phyloP scores from a whole-genome alignment of 2,888 invertebrate genomes.

The Epirrhoe tristata region DNA sequence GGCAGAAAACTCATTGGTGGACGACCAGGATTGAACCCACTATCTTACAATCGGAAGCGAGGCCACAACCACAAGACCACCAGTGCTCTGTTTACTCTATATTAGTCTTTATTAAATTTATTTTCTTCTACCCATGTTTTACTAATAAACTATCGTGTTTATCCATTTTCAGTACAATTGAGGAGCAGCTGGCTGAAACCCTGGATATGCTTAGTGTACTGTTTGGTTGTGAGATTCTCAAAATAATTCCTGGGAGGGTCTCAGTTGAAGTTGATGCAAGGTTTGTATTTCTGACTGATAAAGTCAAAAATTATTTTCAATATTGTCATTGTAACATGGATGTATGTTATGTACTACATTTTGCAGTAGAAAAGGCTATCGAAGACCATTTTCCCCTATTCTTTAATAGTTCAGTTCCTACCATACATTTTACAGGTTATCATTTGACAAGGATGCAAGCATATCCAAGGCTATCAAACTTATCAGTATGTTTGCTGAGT shows the following conservation, averaged over 20 bases:
- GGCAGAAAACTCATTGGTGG: too few relatives aligned
- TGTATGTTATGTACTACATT: too few relatives aligned
- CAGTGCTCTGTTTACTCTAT: too few relatives aligned
- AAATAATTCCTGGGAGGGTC: slow-evolving; percentile 98
- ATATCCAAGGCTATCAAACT: slow-evolving; percentile 95
- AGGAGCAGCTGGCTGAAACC: slow-evolving; percentile 92
- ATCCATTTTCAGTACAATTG: slow-evolving; percentile 82
- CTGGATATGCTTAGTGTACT: slow-evolving; percentile 97
- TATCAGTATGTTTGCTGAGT: slow-evolving; percentile 95
- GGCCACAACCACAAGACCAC: too few relatives aligned
- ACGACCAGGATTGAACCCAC: too few relatives aligned
- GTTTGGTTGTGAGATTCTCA: slow-evolving; percentile 98
- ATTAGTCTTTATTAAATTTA: not conserved
- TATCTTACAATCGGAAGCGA: too few relatives aligned
- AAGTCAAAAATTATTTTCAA: not conserved
- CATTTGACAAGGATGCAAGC: slow-evolving; percentile 97
- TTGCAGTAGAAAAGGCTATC: too few relatives aligned
- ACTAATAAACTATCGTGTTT: not conserved
- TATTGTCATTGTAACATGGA: too few relatives aligned
- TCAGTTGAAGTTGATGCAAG: slow-evolving; percentile 98
- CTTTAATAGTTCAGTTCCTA: too few relatives aligned
- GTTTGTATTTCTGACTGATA: slow-evolving; percentile 65
- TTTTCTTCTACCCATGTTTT: not conserved
- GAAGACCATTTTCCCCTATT: too few relatives aligned
- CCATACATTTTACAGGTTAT: slow-evolving; percentile 89